A percentile compares a stretch with the other conserved stretches of the same genome.
Evolutionary conservation across 2,113 vertebrate genomes (phyloP).

Genomic region (Xiphophorus hellerii): DNA sequence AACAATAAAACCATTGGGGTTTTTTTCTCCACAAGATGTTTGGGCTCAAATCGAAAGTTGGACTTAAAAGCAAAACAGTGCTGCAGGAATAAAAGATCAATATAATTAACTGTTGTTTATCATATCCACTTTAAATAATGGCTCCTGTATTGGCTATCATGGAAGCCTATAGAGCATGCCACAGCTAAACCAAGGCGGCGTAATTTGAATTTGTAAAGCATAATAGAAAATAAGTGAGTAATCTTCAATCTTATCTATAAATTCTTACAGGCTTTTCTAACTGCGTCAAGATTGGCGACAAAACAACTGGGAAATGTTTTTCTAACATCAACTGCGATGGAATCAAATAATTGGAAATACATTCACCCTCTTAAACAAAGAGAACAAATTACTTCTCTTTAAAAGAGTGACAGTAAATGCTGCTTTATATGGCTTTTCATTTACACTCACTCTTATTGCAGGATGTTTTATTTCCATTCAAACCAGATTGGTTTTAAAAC

Average conservation of each 20-base stretch:
- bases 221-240: background rate
- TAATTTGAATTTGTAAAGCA: background rate
- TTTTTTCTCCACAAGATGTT: no score
- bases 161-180: background rate
- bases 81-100: background rate
- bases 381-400: constrained; percentile 40
- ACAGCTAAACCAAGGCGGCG: background rate
- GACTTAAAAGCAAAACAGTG: no score
- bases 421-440: constrained; percentile 14
- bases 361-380: constrained; percentile 1
- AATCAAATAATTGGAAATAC: constrained; percentile 29
- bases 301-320: constrained; percentile 18
- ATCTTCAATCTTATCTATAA: background rate
- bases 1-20: no score
- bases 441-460: constrained; percentile 14
- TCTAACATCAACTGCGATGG: background rate
- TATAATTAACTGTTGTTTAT: background rate
- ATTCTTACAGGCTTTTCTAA: background rate
- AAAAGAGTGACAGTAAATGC: constrained; percentile 38
- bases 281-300: background rate
- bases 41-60: no score
- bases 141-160: background rate
- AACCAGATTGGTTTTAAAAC: background rate
- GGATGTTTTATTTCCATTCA: background rate
- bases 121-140: background rate